Evolutionary conservation across 1,140 invertebrate species (phyloP), one percentile per base, ranked within the genome.

Genomic region (Steinernema khuongi): DNA sequence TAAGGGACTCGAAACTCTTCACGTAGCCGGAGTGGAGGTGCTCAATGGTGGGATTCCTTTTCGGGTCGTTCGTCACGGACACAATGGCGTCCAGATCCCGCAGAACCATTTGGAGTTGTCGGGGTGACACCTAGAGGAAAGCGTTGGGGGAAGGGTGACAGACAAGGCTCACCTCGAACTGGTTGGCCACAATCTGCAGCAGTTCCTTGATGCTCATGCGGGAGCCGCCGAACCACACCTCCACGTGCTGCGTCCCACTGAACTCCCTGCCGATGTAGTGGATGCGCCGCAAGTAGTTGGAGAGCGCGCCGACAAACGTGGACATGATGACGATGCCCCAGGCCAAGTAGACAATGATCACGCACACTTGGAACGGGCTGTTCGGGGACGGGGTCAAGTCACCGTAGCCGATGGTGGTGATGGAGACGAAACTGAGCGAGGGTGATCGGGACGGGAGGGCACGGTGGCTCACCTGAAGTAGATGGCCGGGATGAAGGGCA

Each of bases 141-240:
- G 36, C 36, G n/a, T 41, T n/a, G n/a, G n/a, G n/a, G n/a, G n/a
- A n/a, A n/a, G n/a, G n/a, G n/a, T n/a, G n/a, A n/a, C n/a, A n/a
- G n/a, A n/a, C n/a, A n/a, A n/a, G 7, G 50, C 50, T n/a, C 14
- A 60, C 50, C 50, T 60, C 74, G 31, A 75, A 75, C 19, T 75
- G 70, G 26, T 69, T 30, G 22, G 74, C 74, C 22, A 75, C 74
- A 36, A 75, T 17, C 0, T 31, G 41, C 0, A 75, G 66, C 66
- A 75, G 30, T 67, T 72, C 74, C 22, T 72, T 71, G 1, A 75
- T 71, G 14, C 60, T 72, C 32, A 75, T 66, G 60, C 71, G 71
- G 11, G 71, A 29, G 18, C 74, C 74, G 41, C 74, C 74, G 30
- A 75, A 75, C 74, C 74, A 75, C 19, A 75, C 70, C 44, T 75